Evolutionary conservation across 2,888 invertebrate species (phyloP).

Genomic region (Phasia obesa): DNA sequence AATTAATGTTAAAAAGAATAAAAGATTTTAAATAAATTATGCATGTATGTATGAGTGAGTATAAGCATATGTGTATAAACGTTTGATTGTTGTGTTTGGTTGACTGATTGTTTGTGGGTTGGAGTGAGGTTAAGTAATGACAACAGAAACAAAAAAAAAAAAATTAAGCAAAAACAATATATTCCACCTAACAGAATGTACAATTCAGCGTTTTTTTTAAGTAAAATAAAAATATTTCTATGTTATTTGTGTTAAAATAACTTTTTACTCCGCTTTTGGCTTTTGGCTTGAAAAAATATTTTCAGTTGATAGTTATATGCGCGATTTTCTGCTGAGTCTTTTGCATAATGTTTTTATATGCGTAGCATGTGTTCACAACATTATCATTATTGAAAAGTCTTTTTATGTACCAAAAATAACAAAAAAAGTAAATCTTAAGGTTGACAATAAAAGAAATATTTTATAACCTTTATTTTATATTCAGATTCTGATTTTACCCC

Average conservation of each 20-base stretch:
- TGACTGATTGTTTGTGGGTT: conserved; percentile 19
- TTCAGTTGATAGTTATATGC: not conserved
- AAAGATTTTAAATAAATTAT: conserved; percentile 59
- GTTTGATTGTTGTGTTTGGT: conserved; percentile 9
- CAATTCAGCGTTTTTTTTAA: no score
- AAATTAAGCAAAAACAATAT: conserved; percentile 5
- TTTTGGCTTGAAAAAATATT: not conserved
- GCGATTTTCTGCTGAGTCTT: not conserved
- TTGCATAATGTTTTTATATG: not conserved
- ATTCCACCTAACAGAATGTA: not conserved
- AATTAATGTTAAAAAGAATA: conserved; percentile 10
- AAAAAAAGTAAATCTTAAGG: conserved; percentile 21
- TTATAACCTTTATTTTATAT: conserved; percentile 6
- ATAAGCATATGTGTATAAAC: no score
- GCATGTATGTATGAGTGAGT: conserved; percentile 20
- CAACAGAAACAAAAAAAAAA: not conserved
- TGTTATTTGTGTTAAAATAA: not conserved
- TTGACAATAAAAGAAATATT: not conserved
- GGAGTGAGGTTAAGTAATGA: conserved; percentile 18
- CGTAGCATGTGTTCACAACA: conserved; percentile 3
- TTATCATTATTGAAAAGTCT: conserved; percentile 43
- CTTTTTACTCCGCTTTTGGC: not conserved
- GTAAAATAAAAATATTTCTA: no score
- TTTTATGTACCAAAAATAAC: conserved; percentile 18
- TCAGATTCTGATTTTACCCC: conserved; percentile 30